Evolutionary conservation across 2,888 invertebrate species (phyloP).

Genomic region (Rotaria macrura): DNA sequence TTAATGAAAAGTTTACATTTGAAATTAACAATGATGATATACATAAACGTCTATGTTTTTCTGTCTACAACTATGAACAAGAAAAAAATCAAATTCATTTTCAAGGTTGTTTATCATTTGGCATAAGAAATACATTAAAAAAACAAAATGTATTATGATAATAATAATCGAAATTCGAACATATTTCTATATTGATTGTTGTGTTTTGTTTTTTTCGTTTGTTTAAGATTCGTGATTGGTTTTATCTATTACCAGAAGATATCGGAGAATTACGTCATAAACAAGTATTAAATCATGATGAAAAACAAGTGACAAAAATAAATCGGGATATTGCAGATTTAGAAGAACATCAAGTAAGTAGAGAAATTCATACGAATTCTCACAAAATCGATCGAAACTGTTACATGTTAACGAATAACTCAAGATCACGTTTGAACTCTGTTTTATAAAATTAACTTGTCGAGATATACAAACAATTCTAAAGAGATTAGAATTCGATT

Average conservation of each 20-base stretch:
- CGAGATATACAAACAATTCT: too few species aligned
- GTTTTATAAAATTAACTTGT: too few species aligned
- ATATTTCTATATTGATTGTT: not conserved
- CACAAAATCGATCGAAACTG: too few species aligned
- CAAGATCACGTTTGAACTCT: too few species aligned
- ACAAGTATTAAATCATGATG: not conserved
- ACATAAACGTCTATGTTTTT: slow-evolving; percentile 1
- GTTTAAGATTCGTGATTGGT: not conserved
- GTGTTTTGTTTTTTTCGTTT: not conserved
- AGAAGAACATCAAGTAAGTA: not conserved
- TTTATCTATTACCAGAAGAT: slow-evolving; percentile 4
- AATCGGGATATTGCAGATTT: slow-evolving; percentile 5
- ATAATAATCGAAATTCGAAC: too few species aligned
- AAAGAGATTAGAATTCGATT: too few species aligned
- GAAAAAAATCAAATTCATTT: not conserved
- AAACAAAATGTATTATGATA: not conserved
- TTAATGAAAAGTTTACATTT: slow-evolving; percentile 19
- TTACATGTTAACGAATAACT: too few species aligned
- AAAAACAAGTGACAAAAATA: not conserved
- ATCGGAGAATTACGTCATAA: not conserved
- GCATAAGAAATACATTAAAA: not conserved
- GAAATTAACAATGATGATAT: slow-evolving; percentile 1
- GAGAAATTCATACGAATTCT: not conserved
- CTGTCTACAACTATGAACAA: not conserved
- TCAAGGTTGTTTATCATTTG: slow-evolving; percentile 20